Base-by-base conservation (phyloP, 2,797 vertebrate genomes). In the Harpagifer antarcticus region DNA sequence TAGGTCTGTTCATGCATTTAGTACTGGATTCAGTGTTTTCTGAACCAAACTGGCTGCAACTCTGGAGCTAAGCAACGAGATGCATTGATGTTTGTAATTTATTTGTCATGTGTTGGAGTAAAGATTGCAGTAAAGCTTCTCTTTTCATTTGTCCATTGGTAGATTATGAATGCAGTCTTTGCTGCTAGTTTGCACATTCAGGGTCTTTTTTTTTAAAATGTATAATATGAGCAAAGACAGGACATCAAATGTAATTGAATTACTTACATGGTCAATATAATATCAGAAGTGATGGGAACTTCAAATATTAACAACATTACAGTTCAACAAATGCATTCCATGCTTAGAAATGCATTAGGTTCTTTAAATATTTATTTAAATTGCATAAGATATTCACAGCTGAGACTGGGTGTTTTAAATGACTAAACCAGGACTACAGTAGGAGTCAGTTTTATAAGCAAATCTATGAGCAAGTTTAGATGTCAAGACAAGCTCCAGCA, bases 31-130 rank as follows among this genome's bases (percentile, higher is more conserved):
- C 13, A 31, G 19, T 65, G 43, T 62, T 67, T 76, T 66, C 57
- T 68, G 49, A 23, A 50, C 44, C 71, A 67, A 14, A 54, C 19
- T 67, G 53, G n/a, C 10, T 59, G 17, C 15, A 50, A 72, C 48
- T 20, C 54, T 19, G 31, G 8, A 66, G 45, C 37, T 72, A 50
- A 71, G 58, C n/a, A 53, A 59, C 14, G n/a, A 74, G 10, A 68
- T 72, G 40, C 44, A 61, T 53, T 47, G 48, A 49, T 45, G 4
- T 3, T 68, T 83, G 61, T 84, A 78, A 79, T 76, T 78, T 79
- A 80, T 88, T 80, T 82, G 27, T 72, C 14, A 72, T 57, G 56
- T 78, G 59, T 86, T 74, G 44, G 37, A 43, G 56, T 60, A 74
- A 84, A 85, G 16, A 68, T 50, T 64, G 42, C 42, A 81, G 54